Base-by-base conservation (phyloP, 2,888 invertebrate species). In the Cryptus viduatorius region DNA sequence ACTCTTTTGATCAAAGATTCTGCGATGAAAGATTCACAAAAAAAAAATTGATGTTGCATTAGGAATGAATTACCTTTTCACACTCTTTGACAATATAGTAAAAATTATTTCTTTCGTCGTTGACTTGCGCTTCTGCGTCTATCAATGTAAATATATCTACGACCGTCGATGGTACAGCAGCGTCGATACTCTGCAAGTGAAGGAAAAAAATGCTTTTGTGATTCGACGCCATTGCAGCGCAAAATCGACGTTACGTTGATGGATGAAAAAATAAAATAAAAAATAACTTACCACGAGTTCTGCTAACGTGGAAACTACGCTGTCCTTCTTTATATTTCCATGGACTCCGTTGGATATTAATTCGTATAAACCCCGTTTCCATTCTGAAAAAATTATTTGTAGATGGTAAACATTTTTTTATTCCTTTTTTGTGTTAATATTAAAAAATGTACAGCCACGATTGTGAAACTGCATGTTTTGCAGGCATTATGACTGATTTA, bases 121-220 rank as follows among this genome's bases (percentile, higher is more conserved):
- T 96, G 83, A 24, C 24, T 24, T 96, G 95, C 31, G 97, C 97
- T 94, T 98, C 98, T 48, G 97, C 96, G 95, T 98, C 98, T 85
- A 98, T 95, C 80, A 98, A 95, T 91, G 97, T 97, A 84, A 98
- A 95, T 82, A 98, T 96, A 94, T 98, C 98, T 91, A 98, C 95
- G 85, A 98, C 95, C 79, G 98, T 95, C 44, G 98, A 97, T 83
- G 98, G 96, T 90, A 98, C 95, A 91, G 97, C 97, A 87, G 95
- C 95, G 94, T 98, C 97, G 85, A 97, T 94, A 80, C 94, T 94
- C 98, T 98, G 94, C 68, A 95, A 95, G 86, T 71, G 29, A 65
- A 69, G 59, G 53, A 79, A 69, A 37, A 16, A 50, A 44, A 19
- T 3, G 12, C 3, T 31, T 5, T n/a, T 5, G n/a, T 10, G 24